Evolutionary conservation across 1,140 invertebrate species (phyloP), one percentile per base, ranked within the genome.

Genomic region (Rhagoletis zephyria): DNA sequence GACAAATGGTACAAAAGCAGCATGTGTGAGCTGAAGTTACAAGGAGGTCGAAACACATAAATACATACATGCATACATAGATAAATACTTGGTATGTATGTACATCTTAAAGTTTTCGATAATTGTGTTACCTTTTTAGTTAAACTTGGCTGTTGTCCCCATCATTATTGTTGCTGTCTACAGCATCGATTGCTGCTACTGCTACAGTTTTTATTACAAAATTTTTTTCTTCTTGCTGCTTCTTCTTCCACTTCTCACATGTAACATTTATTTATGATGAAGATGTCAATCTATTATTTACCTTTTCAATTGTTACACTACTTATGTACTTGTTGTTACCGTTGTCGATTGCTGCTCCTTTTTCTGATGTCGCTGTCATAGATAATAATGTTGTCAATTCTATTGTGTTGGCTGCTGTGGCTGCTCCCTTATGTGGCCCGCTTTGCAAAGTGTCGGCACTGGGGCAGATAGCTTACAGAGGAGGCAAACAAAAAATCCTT

Each of bases 181-280:
- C 51, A 56, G 10, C 51, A 65, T 65, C 48, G 14, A 9, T 85
- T 51, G 48, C 6, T 59, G 16, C 42, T 42, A 16, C 56, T 42
- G 51, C 48, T 85, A 59, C 5, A 40, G 0, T 85, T 85, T 85
- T 85, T 45, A 2, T 81, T n/a, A n/a, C n/a, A 30, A 6, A 56
- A 0, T 3, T 48, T 81, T 85, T 42, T 16, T 61, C 48, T 60
- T 85, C 4, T 60, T 85, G 51, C 10, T 63, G n/a, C 16, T 85
- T 5, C 19, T 59, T n/a, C 48, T 40, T 67, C 16, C 51, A 74
- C 85, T 88, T 85, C 64, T 40, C 40, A 89, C 90, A 91, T 91
- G 30, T 91, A 91, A 91, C 91, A 92, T 91, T 91, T 91, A 91
- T 91, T 91, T 91, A 91, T 91, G 91, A 91, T 91, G 91, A 91